Evolutionary conservation across 2,888 invertebrate species (phyloP), one percentile per base, ranked within the genome.

Genomic region (Mesorhabditis belari): DNA sequence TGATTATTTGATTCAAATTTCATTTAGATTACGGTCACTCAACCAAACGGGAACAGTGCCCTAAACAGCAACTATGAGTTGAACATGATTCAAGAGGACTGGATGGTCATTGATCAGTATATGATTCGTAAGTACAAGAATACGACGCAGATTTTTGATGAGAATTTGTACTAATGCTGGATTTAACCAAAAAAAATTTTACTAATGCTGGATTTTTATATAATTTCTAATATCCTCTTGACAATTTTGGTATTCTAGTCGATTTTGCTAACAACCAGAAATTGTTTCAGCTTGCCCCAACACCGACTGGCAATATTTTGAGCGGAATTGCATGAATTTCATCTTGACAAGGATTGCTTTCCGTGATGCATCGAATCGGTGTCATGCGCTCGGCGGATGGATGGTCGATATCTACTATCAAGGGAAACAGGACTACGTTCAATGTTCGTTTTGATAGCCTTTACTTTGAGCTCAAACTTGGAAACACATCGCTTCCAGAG

Each of bases 21-120:
- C 44, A 9, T 35, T 35, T 35, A 35, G 44, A 58, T 71, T 5
- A 57, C 60, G 23, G 65, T 73, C 3, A 61, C 53, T 0, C 64
- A 61, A 27, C 73, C 74, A n/a, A 67, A 69, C 53, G 71, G 73
- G 24, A 59, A 57, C 17, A 4, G 19, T 4, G 65, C 65, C 55
- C 55, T 54, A 28, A 65, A 58, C 28, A 61, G 59, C 17, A 53
- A 61, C 17, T 67, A 62, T 24, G 65, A 64, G 23, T 24, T 67
- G n/a, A 58, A 9, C 17, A 50, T 50, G 51, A 19, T 50, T 23
- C 9, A 9, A 6, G 51, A 50, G n/a, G 21, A 6, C 51, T n/a
- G 21, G 17, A n/a, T 50, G n/a, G 51, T 6, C 12, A 35, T 35
- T n/a, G 44, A 35, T 2, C 44, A 35, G n/a, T 35, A 17, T 35